Evolutionary conservation across 2,888 invertebrate genomes (phyloP), one percentile per base, ranked within the genome.

Genomic region (Ormyrus nitidulus): DNA sequence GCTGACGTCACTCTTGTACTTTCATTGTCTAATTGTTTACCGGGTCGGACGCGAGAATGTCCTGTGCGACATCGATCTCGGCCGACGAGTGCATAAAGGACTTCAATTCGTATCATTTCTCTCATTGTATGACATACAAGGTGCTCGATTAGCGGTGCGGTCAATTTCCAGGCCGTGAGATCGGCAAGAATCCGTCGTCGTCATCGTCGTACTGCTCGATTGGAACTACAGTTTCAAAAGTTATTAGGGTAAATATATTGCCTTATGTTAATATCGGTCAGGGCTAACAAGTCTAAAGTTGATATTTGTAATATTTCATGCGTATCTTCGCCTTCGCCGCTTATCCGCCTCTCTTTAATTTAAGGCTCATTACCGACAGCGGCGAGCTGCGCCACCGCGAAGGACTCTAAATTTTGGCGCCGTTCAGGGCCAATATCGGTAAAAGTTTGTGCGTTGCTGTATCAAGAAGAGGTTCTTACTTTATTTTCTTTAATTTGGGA

Each of bases 21-120:
- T 77, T 84, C 82, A 81, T 83, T 83, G 83, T 83, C 83, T 85
- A 84, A 84, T 85, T 85, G 84, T 83, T 83, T 75, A 80, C 80
- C 80, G 85, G 86, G 85, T 86, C 86, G 80, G 82, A 54, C 82
- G 82, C 77, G 81, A 84, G 82, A 83, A 82, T 82, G 82, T 48
- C 48, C 49, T 8, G 6, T 44, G 68, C 73, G 62, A 71, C 83
- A 83, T 84, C 84, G 84, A 84, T 85, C 74, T 74, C 19, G 49
- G 51, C 56, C 13, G 54, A 54, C 46, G 19, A 19, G 19, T 70
- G n/a, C 66, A 71, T 62, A 69, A 71, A 80, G 66, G 58, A 72
- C 72, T 73, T 82, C 84, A 83, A 84, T 83, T 83, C 80, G 69
- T 83, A 77, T 83, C 81, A 79, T 81, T 83, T 79, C 58, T 75